Evolutionary conservation across 2,113 vertebrate genomes (phyloP).

Genomic region (Ranitomeya variabilis): DNA sequence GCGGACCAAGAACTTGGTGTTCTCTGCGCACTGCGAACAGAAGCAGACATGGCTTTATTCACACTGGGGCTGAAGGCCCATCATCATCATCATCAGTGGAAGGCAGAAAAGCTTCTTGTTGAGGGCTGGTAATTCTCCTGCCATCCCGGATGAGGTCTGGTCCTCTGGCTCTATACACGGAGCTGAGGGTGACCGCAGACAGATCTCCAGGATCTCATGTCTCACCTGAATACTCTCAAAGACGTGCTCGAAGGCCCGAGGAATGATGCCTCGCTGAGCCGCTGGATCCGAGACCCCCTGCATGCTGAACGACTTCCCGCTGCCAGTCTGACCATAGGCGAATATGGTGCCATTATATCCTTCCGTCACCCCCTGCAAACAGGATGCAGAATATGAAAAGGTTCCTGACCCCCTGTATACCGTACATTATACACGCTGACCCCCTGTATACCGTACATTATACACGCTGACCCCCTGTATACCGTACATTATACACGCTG

Average conservation of each 20-base stretch:
- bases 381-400: neutral
- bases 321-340: constrained; percentile 89
- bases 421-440: no score
- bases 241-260: constrained; percentile 85
- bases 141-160: neutral
- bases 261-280: constrained; percentile 81
- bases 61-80: neutral
- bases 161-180: neutral
- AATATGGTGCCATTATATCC: constrained; percentile 93
- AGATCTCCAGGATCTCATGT: neutral
- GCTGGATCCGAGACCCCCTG: constrained; percentile 78
- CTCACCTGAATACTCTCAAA: constrained; percentile 88
- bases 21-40: constrained; percentile 81
- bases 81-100: neutral
- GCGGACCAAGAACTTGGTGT: constrained; percentile 84
- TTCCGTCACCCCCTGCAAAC: constrained; percentile 82
- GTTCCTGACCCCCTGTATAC: neutral
- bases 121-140: neutral
- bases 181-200: neutral
- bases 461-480: no score
- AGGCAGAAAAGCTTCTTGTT: neutral
- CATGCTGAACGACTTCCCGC: constrained; percentile 92
- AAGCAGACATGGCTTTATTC: neutral
- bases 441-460: no score
- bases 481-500: no score